Percentiles rank a stretch among this genome's conserved stretches.
Conservation (phyloP, 2,888 invertebrate genomes). For the Lampropteryx suffumata region DNA sequence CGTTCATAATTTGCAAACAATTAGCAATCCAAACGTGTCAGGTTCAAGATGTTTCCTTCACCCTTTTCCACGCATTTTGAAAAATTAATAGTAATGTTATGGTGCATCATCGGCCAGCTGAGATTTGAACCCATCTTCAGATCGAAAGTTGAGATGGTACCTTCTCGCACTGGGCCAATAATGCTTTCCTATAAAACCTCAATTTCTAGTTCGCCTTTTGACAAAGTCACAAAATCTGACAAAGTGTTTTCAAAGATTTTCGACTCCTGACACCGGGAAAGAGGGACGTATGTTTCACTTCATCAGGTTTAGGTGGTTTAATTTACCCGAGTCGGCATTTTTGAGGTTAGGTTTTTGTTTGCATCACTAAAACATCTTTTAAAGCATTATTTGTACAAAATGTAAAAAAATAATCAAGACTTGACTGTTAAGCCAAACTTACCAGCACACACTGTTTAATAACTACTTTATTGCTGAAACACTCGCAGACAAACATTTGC, state of each 20-base stretch:
- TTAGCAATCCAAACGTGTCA: too few relatives aligned
- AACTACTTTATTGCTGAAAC: background rate
- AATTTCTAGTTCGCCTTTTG: background rate
- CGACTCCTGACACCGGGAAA: slow-evolving; percentile 8
- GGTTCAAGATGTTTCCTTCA: too few relatives aligned
- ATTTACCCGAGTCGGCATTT: slow-evolving; percentile 2
- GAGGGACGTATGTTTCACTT: slow-evolving; percentile 11
- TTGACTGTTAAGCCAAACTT: slow-evolving; percentile 4
- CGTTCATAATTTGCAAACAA: too few relatives aligned
- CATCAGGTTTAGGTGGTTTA: slow-evolving; percentile 2
- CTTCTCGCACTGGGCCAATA: too few relatives aligned
- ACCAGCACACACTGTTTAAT: slow-evolving; percentile 8
- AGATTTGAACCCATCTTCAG: too few relatives aligned
- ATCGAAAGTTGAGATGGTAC: too few relatives aligned
- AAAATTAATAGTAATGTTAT: too few relatives aligned
- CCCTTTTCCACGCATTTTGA: too few relatives aligned
- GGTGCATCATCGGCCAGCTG: too few relatives aligned
- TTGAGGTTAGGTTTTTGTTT: slow-evolving; percentile 1
- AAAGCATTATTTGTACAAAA: slow-evolving; percentile 3
- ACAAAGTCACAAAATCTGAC: too few relatives aligned
- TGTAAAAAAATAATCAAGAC: slow-evolving; percentile 4
- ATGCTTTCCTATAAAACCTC: too few relatives aligned
- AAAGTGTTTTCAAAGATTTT: background rate
- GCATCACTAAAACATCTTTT: slow-evolving; percentile 9
- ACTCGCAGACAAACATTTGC: background rate